Evolutionary conservation across 2,888 invertebrate species (phyloP).

Genomic region (Melanophora roralis): DNA sequence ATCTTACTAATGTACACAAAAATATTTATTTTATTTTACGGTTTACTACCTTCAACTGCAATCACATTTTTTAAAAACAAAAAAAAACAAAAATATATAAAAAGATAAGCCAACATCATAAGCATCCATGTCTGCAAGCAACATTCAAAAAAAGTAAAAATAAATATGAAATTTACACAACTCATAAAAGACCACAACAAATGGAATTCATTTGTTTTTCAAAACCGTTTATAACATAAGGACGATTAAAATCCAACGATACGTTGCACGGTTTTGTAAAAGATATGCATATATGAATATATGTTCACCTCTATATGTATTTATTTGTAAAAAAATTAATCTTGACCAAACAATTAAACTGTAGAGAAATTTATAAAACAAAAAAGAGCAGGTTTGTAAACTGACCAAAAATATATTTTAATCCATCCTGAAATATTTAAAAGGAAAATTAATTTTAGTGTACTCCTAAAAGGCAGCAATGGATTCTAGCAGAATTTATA

Average conservation of each 20-base stretch:
- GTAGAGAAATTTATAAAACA: background rate
- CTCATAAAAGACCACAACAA: conserved; percentile 55
- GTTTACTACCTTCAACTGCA: conserved; percentile 54
- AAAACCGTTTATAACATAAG: conserved; percentile 39
- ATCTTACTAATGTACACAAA: too few relatives aligned
- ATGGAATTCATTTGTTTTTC: conserved; percentile 60
- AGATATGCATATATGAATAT: background rate
- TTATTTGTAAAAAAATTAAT: conserved; percentile 5
- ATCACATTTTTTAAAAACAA: conserved; percentile 45
- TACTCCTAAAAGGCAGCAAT: too few relatives aligned
- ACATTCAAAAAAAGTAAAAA: conserved; percentile 8
- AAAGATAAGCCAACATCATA: conserved; percentile 15
- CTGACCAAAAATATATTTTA: conserved; percentile 24
- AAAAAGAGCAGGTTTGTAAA: background rate
- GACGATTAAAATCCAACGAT: background rate
- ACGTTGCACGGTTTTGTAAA: background rate
- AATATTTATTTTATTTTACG: conserved; percentile 27
- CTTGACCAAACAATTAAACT: conserved; percentile 1
- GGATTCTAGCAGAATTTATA: too few relatives aligned
- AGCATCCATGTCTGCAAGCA: conserved; percentile 29
- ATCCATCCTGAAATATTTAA: conserved; percentile 31
- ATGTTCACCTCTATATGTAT: too few relatives aligned
- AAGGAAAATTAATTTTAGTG: too few relatives aligned
- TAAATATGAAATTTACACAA: conserved; percentile 40
- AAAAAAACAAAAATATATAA: conserved; percentile 38